Evolutionary conservation across 2,888 invertebrate genomes (phyloP).

Genomic region (Noctua janthina): DNA sequence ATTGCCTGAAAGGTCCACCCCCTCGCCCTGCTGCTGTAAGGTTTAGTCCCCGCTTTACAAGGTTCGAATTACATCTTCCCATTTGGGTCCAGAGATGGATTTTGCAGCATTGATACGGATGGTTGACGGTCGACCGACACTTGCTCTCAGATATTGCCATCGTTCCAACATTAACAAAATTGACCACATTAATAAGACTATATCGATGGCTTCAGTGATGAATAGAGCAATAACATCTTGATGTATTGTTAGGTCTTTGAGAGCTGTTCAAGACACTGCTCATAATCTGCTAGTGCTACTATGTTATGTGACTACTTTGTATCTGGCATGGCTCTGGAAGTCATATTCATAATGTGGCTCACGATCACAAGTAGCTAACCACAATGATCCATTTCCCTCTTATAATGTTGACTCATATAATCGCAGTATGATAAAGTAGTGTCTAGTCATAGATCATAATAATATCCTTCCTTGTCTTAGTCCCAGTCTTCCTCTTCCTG

Average conservation of each 20-base stretch:
- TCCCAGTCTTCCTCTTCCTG: neutral
- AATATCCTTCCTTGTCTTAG: slow-evolving; percentile 32
- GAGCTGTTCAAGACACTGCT: neutral
- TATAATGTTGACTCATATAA: slow-evolving; percentile 49
- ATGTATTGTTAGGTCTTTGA: neutral
- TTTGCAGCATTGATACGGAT: neutral
- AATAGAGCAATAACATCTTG: neutral
- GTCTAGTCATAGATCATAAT: slow-evolving; percentile 26
- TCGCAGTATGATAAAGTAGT: slow-evolving; percentile 31
- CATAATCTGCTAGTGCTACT: neutral
- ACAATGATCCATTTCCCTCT: slow-evolving; percentile 54
- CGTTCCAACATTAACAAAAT: neutral
- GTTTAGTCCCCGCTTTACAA: neutral
- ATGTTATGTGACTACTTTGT: neutral
- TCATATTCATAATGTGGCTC: slow-evolving; percentile 8
- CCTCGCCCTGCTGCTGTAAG: neutral
- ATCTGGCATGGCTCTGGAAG: neutral
- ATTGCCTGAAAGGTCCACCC: neutral
- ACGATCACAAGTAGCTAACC: slow-evolving; percentile 19
- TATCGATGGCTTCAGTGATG: neutral
- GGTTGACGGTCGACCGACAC: no score
- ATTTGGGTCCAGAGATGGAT: neutral
- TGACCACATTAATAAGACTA: neutral
- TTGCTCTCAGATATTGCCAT: neutral
- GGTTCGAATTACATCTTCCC: neutral